phyloP scores from a whole-genome alignment of 1,140 invertebrate genomes.

The Pinna nobilis region DNA sequence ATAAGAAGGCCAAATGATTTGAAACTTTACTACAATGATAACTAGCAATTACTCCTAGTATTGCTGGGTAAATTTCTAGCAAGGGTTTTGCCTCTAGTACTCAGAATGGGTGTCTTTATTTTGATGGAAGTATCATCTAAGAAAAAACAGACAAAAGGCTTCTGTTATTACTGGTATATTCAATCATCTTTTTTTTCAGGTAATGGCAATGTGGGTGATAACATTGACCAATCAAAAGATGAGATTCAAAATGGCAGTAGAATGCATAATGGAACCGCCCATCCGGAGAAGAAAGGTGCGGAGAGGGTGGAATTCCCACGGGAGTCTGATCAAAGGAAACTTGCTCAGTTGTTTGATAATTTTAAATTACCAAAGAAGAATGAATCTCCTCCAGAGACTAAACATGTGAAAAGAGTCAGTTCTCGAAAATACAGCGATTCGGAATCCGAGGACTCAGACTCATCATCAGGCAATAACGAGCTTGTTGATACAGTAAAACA shows the following conservation, averaged over 20 bases:
- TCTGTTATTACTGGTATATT: no score
- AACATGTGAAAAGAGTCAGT: conserved; percentile 40
- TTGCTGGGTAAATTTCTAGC: no score
- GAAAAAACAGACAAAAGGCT: no score
- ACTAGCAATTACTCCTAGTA: no score
- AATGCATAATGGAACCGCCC: conserved; percentile 18
- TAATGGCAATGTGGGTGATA: no score
- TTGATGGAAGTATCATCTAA: no score
- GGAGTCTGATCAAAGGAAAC: conserved; percentile 43
- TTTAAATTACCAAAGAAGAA: conserved; percentile 36
- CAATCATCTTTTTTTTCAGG: no score
- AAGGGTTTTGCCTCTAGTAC: no score
- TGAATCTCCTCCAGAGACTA: conserved; percentile 11
- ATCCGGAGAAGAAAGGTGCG: conserved; percentile 9
- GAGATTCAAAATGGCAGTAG: not conserved
- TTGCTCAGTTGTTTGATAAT: conserved; percentile 47
- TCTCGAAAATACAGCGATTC: conserved; percentile 44
- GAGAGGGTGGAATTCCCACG: conserved; percentile 43
- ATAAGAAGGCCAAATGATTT: no score
- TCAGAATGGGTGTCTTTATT: no score
- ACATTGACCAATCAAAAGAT: no score
- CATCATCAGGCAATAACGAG: conserved; percentile 25
- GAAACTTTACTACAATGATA: no score
- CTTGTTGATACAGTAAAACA: not conserved
- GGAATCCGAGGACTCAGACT: conserved; percentile 31